Evolutionary conservation across 1,140 invertebrate species (phyloP).

Genomic region (Muscidifurax raptorellus): DNA sequence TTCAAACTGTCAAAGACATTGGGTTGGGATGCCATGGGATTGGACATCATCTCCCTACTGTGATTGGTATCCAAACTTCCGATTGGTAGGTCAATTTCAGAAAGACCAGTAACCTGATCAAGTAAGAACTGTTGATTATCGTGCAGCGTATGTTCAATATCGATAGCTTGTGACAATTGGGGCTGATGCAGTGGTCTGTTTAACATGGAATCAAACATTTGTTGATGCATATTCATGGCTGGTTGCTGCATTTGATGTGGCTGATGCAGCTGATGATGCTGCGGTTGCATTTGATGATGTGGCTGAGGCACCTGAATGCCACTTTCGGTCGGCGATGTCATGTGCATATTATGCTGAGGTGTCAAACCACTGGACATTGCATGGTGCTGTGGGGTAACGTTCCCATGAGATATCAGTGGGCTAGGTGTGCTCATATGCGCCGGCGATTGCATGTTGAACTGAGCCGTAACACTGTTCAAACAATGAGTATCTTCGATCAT

Average conservation of each 20-base stretch:
- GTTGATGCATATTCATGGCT: constrained; percentile 63
- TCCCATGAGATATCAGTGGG: constrained; percentile 57
- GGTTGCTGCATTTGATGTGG: constrained; percentile 74
- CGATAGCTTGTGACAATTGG: constrained; percentile 61
- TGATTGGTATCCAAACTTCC: constrained; percentile 44
- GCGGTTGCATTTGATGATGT: constrained; percentile 69
- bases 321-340: constrained; percentile 68
- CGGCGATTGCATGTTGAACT: constrained; percentile 76
- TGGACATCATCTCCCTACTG: constrained; percentile 25
- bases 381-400: constrained; percentile 65
- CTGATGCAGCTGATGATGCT: constrained; percentile 74
- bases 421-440: constrained; percentile 71
- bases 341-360: constrained; percentile 66
- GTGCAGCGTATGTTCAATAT: constrained; percentile 61
- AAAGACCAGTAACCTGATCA: constrained; percentile 66
- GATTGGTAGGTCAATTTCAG: constrained; percentile 69
- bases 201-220: constrained; percentile 68
- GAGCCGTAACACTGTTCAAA: constrained; percentile 76
- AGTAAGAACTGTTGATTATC: constrained; percentile 68
- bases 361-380: constrained; percentile 60
- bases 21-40: constrained; percentile 22
- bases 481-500: constrained; percentile 72
- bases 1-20: constrained; percentile 40
- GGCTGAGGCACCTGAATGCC: constrained; percentile 55
- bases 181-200: constrained; percentile 69